Percentiles rank a stretch among this genome's conserved stretches.
These are phyloP conservation scores for Teleogryllus oceanicus DNA, from an alignment of 2,888 invertebrate genomes.

Conservation along the genomic window DNA sequence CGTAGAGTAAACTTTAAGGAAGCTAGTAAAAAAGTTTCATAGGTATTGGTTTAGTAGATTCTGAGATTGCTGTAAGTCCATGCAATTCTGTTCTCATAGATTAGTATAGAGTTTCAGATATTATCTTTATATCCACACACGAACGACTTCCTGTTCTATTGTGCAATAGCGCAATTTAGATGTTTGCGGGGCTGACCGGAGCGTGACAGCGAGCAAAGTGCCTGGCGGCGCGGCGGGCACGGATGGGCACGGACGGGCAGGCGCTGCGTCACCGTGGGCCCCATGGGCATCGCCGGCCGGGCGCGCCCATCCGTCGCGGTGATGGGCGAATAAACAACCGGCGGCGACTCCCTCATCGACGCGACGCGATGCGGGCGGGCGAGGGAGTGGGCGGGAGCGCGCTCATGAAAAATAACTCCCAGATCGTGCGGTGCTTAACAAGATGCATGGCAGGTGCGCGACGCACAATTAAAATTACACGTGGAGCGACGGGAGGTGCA, in stretches of 20 bases:
- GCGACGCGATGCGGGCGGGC: no score
- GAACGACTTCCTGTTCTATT: no score
- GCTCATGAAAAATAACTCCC: not conserved
- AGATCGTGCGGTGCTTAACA: not conserved
- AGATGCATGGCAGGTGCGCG: not conserved
- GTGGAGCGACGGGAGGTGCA: not conserved
- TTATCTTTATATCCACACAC: no score
- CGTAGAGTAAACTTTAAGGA: no score
- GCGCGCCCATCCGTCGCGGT: not conserved
- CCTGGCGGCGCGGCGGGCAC: not conserved
- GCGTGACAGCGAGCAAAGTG: not conserved
- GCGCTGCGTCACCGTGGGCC: not conserved
- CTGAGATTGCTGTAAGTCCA: no score
- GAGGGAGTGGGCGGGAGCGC: no score
- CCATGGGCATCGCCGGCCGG: not conserved
- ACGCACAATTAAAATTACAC: not conserved
- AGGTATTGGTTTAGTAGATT: no score
- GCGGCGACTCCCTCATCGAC: not conserved
- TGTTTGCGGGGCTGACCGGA: not conserved
- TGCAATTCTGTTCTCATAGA: no score
- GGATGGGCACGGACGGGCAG: not conserved
- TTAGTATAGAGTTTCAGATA: no score
- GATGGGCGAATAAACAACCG: not conserved
- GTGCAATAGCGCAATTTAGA: no score
- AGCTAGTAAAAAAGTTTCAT: no score